These are phyloP conservation scores for Mesembrinibis cayennensis DNA, from an alignment of 2,113 vertebrate genomes.

Conservation along the genomic window DNA sequence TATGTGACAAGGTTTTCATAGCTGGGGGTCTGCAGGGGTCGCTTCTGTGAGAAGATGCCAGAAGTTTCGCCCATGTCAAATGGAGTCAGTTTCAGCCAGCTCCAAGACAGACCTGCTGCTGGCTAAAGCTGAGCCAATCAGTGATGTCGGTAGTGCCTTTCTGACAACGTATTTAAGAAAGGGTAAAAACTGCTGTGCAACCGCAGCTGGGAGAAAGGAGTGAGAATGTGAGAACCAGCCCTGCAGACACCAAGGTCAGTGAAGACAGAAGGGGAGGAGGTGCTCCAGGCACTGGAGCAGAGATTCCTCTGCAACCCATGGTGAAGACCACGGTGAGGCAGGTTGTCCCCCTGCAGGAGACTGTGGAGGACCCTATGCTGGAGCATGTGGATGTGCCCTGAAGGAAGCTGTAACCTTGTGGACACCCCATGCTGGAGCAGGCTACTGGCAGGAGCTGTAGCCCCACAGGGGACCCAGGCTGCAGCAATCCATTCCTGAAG, in stretches of 20 bases:
- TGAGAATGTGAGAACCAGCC: neutral
- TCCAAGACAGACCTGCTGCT: rapidly evolving
- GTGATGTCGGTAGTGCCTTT: neutral
- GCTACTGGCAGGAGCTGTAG: neutral
- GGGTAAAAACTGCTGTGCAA: neutral
- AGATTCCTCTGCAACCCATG: rapidly evolving
- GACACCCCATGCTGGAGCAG: rapidly evolving
- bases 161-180: neutral
- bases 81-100: neutral
- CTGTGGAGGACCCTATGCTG: neutral
- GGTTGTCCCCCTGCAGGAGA: rapidly evolving
- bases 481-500: neutral
- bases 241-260: neutral
- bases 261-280: neutral
- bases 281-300: rapidly evolving
- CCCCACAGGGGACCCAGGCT: rapidly evolving
- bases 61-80: neutral
- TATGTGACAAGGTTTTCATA: neutral
- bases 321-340: neutral
- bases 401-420: neutral
- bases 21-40: rapidly evolving
- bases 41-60: neutral
- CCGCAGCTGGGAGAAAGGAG: neutral
- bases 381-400: neutral
- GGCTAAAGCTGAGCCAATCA: neutral